A percentile compares a stretch with the other conserved stretches of the same genome.
phyloP scores from a whole-genome alignment of 2,888 invertebrate species.

The Pemphredon lugubris region DNA sequence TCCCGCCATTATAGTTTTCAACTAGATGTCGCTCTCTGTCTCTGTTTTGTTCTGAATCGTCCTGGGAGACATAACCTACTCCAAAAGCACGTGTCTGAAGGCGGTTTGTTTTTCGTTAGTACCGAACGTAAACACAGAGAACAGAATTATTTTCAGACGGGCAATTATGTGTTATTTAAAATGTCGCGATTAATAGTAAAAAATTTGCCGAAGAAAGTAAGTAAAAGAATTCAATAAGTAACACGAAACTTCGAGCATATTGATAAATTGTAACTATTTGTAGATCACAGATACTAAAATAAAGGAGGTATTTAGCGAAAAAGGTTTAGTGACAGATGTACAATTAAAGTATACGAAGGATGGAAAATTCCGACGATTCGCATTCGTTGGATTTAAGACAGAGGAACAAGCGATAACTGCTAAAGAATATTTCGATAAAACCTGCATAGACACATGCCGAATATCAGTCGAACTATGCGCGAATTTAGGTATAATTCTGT shows the following conservation, averaged over 20 bases:
- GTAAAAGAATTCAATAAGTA: constrained; percentile 68
- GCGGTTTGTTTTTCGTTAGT: no score
- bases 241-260: background rate
- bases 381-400: constrained; percentile 94
- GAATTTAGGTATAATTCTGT: constrained; percentile 83
- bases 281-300: constrained; percentile 91
- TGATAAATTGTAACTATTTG: constrained; percentile 57
- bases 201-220: constrained; percentile 93
- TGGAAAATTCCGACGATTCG: constrained; percentile 96
- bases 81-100: constrained; percentile 7
- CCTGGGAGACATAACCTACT: constrained; percentile 26
- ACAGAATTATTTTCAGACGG: background rate
- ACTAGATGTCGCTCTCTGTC: no score
- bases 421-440: constrained; percentile 89
- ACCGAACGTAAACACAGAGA: constrained; percentile 1
- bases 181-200: constrained; percentile 96
- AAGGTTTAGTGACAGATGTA: constrained; percentile 95
- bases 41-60: no score
- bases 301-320: constrained; percentile 88
- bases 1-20: no score
- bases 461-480: constrained; percentile 90
- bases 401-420: constrained; percentile 91
- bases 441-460: constrained; percentile 90
- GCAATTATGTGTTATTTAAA: constrained; percentile 16
- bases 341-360: constrained; percentile 95